Conservation (phyloP, 2,113 vertebrate species). For the zebrafish (Danio rerio) region GRCz12tu NC_133187.1:19986501-19987000, state of each 20-base stretch:
- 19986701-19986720: constrained; percentile 76
- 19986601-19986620: constrained; percentile 69
- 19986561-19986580: constrained; percentile 60
- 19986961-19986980: no score
- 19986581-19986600: constrained; percentile 66
- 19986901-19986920: neutral
- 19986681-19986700: constrained; percentile 87
- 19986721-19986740: constrained; percentile 73
- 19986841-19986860: constrained; percentile 8
- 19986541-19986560: constrained; percentile 66
- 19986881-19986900: constrained; percentile 3
- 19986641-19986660: constrained; percentile 90
- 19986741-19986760: constrained; percentile 81
- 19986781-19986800: neutral
- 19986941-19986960: no score
- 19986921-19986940: neutral
- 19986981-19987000: no score
- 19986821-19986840: neutral
- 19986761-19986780: constrained; percentile 87
- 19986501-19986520: constrained; percentile 85
- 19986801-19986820: constrained; percentile 19
- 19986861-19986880: constrained; percentile 18
- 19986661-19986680: constrained; percentile 98
- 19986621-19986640: constrained; percentile 60
- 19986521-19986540: constrained; percentile 81